Conservation (phyloP, 2,797 vertebrate genomes). For the Phalloptychus januarius region DNA sequence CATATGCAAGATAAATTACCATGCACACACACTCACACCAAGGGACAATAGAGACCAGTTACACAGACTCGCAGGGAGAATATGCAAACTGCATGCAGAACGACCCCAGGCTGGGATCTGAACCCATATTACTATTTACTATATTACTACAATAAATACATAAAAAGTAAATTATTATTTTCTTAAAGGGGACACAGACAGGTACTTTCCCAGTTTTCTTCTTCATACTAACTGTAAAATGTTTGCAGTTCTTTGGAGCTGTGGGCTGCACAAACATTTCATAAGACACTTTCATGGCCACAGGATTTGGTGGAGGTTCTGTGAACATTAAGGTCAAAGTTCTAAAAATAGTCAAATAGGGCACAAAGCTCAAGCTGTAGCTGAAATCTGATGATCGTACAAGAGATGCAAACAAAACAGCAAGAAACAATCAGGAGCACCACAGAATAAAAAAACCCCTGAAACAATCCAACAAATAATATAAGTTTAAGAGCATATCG, state of each 20-base stretch:
- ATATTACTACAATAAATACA: neutral
- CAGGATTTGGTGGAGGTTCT: neutral
- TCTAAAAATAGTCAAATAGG: neutral
- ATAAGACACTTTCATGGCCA: neutral
- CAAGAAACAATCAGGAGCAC: neutral
- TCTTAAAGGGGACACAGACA: neutral
- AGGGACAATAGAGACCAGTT: neutral
- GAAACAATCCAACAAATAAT: neutral
- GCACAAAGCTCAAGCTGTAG: neutral
- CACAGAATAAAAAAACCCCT: neutral
- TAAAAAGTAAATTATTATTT: neutral
- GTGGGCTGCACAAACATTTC: neutral
- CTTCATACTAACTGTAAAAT: neutral
- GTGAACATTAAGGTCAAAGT: constrained; percentile 2
- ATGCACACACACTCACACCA: neutral
- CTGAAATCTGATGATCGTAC: neutral
- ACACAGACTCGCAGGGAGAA: too few species aligned
- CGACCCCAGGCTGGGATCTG: too few species aligned
- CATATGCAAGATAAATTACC: neutral
- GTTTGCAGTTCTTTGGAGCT: neutral
- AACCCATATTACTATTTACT: neutral
- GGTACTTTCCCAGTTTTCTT: neutral
- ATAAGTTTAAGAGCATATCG: neutral
- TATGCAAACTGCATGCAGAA: too few species aligned
- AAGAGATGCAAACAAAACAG: neutral